phyloP scores from a whole-genome alignment of 2,888 invertebrate genomes.

The Augochlorella aurata region DNA sequence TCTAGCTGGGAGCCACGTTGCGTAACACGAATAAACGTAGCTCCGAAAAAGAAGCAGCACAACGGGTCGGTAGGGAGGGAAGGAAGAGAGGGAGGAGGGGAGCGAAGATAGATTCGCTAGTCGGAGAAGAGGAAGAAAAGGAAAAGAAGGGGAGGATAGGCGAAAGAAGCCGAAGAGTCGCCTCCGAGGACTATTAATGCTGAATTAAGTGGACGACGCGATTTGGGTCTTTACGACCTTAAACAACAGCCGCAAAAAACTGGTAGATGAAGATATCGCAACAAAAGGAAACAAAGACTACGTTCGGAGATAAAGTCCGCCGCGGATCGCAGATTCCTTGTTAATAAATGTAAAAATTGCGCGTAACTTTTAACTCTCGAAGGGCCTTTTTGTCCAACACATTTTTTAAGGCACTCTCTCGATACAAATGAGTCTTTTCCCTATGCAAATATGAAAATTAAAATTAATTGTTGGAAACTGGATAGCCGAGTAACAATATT shows the following conservation, averaged over 20 bases:
- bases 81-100: neutral
- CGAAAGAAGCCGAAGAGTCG: conserved; percentile 12
- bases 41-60: neutral
- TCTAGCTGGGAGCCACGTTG: conserved; percentile 7
- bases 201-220: conserved; percentile 52
- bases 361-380: no score
- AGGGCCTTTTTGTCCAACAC: no score
- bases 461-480: no score
- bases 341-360: no score
- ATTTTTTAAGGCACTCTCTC: no score
- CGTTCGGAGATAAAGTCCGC: neutral
- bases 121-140: neutral
- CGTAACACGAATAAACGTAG: conserved; percentile 31
- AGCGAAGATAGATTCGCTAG: neutral
- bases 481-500: no score
- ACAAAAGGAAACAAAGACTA: neutral
- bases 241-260: neutral
- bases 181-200: conserved; percentile 64
- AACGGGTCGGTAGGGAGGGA: neutral
- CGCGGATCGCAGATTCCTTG: no score
- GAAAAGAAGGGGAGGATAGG: neutral
- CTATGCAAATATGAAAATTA: no score
- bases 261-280: neutral
- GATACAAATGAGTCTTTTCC: no score
- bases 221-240: neutral